Conservation (phyloP, 2,888 invertebrate species). For the Aleiodes alternator region DNA sequence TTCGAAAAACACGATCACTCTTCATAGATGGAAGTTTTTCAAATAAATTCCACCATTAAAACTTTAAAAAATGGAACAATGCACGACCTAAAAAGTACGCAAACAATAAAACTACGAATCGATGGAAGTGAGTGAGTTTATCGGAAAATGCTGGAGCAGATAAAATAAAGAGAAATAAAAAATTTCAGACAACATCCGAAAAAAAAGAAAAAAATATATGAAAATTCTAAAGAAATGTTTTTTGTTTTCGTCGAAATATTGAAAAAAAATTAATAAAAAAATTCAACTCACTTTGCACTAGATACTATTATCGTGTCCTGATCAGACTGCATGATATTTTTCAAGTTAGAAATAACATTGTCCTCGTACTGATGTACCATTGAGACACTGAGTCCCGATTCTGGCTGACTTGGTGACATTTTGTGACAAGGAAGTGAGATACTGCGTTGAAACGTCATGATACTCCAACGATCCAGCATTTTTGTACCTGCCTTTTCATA, state of each 20-base stretch:
- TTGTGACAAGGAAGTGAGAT: constrained; percentile 79
- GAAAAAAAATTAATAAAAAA: not conserved
- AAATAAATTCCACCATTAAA: no score
- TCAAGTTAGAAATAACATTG: constrained; percentile 86
- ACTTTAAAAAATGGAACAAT: no score
- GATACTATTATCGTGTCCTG: constrained; percentile 84
- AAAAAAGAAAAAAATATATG: not conserved
- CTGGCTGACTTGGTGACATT: constrained; percentile 77
- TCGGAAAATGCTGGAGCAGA: no score
- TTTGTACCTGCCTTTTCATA: constrained; percentile 98
- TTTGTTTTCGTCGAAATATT: no score
- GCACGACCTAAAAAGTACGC: no score
- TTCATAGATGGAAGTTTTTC: no score
- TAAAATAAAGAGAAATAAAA: no score
- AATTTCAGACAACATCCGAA: not conserved
- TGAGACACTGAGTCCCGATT: constrained; percentile 77
- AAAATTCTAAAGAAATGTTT: no score
- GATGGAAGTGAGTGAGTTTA: no score
- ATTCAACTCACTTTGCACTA: constrained; percentile 81
- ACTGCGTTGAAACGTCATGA: constrained; percentile 92
- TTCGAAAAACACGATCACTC: no score
- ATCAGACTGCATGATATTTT: constrained; percentile 90
- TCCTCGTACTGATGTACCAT: constrained; percentile 85
- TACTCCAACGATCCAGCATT: constrained; percentile 98
- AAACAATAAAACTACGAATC: no score